Evolutionary conservation across 2,113 vertebrate species (phyloP).

Genomic region (Beaufortia kweichowensis): DNA sequence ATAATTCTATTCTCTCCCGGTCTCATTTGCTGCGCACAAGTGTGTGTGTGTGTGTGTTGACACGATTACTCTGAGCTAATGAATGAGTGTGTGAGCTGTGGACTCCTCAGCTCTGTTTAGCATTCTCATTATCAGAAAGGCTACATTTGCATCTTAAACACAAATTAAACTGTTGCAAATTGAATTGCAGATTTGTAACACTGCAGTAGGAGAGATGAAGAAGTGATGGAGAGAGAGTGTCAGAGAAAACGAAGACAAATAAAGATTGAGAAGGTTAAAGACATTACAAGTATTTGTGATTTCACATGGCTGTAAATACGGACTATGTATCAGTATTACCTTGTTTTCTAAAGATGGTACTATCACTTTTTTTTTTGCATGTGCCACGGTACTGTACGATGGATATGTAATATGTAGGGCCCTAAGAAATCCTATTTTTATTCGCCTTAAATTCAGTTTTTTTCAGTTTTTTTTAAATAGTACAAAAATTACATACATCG

Average conservation of each 20-base stretch:
- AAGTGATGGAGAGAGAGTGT: neutral
- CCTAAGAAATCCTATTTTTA: no score
- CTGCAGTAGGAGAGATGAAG: neutral
- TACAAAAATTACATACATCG: no score
- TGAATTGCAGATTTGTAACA: constrained; percentile 58
- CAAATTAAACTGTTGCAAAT: constrained; percentile 58
- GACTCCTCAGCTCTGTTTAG: constrained; percentile 51
- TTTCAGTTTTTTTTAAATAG: no score
- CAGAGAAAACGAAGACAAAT: no score
- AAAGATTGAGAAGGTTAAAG: no score
- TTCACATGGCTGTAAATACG: neutral
- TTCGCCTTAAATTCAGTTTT: no score
- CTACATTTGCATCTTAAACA: constrained; percentile 62
- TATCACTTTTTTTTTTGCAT: no score
- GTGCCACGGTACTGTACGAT: no score
- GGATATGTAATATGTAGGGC: no score
- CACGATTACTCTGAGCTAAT: constrained; percentile 48
- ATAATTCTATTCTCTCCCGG: constrained; percentile 50
- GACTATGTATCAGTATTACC: no score
- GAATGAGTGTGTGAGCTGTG: constrained; percentile 46
- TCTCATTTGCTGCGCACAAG: constrained; percentile 20
- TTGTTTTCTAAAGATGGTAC: no score
- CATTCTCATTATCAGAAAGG: constrained; percentile 59
- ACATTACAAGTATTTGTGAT: neutral
- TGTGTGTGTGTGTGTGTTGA: constrained; percentile 36